These are phyloP conservation scores for Sylvicola cinctus DNA, from an alignment of 2,888 invertebrate species.

Conservation along the genomic window DNA sequence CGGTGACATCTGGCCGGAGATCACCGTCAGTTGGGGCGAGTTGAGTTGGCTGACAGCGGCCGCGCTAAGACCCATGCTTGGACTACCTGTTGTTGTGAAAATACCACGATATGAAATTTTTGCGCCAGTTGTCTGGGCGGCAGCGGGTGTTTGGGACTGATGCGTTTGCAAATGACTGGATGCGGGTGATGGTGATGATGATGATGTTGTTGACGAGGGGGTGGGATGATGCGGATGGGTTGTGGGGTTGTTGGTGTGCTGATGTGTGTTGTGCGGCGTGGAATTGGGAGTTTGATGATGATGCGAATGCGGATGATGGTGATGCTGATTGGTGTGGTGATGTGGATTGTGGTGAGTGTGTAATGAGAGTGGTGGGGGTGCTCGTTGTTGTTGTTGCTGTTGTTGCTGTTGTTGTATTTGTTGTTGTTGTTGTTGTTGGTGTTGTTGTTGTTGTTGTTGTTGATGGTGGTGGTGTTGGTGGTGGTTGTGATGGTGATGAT, in stretches of 20 bases:
- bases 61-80: slow-evolving; percentile 17
- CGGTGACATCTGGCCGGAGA: slow-evolving; percentile 31
- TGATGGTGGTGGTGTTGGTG: slow-evolving; percentile 14
- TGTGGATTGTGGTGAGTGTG: slow-evolving; percentile 26
- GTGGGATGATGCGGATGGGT: not conserved
- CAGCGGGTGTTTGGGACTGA: too few species aligned
- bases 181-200: slow-evolving; percentile 27
- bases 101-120: slow-evolving; percentile 45
- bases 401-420: slow-evolving; percentile 15
- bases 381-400: slow-evolving; percentile 9
- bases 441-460: slow-evolving; percentile 13
- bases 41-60: slow-evolving; percentile 16
- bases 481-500: slow-evolving; percentile 10
- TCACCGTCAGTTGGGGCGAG: slow-evolving; percentile 22
- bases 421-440: slow-evolving; percentile 17
- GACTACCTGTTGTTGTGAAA: slow-evolving; percentile 44
- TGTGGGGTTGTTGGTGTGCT: not conserved
- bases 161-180: not conserved
- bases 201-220: slow-evolving; percentile 21
- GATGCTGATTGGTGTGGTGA: slow-evolving; percentile 22
- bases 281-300: slow-evolving; percentile 24
- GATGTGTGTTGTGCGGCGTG: slow-evolving; percentile 7
- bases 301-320: slow-evolving; percentile 4
- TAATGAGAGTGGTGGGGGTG: slow-evolving; percentile 16
- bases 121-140: slow-evolving; percentile 21